These are phyloP conservation scores for Physeter macrocephalus DNA, from an alignment of 2,113 vertebrate genomes.

Conservation along the genomic window DNA sequence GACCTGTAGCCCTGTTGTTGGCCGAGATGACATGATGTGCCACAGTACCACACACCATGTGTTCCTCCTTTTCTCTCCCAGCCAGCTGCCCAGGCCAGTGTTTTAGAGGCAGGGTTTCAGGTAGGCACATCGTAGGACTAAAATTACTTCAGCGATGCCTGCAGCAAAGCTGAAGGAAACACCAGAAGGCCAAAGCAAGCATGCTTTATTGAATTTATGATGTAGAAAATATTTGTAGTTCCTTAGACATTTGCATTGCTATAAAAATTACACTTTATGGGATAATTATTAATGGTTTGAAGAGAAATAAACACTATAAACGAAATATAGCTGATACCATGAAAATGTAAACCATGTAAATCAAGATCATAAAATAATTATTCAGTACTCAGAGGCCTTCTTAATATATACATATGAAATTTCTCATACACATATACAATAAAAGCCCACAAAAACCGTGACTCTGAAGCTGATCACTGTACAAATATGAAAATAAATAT, in stretches of 20 bases:
- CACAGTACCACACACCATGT: accelerated
- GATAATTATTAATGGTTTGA: slow-evolving; percentile 62
- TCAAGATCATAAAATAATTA: slow-evolving; percentile 56
- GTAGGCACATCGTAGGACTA: not conserved
- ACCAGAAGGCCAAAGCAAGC: slow-evolving; percentile 7
- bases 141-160: not conserved
- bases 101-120: not conserved
- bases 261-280: slow-evolving; percentile 65
- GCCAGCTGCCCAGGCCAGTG: not conserved
- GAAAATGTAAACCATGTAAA: slow-evolving; percentile 67
- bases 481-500: slow-evolving; percentile 62
- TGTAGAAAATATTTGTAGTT: slow-evolving; percentile 40
- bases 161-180: not conserved
- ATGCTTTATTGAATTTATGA: slow-evolving; percentile 74
- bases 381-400: slow-evolving; percentile 53
- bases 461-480: slow-evolving; percentile 16
- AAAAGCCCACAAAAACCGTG: slow-evolving; percentile 30
- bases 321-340: slow-evolving; percentile 15
- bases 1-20: not conserved
- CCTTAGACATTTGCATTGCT: slow-evolving; percentile 50
- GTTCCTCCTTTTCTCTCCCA: not conserved
- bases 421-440: slow-evolving; percentile 48
- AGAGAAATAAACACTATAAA: slow-evolving; percentile 65
- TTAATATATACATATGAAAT: slow-evolving; percentile 52
- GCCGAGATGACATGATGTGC: not conserved